Conservation (phyloP, 2,888 invertebrate genomes). For the Apoda limacodes region DNA sequence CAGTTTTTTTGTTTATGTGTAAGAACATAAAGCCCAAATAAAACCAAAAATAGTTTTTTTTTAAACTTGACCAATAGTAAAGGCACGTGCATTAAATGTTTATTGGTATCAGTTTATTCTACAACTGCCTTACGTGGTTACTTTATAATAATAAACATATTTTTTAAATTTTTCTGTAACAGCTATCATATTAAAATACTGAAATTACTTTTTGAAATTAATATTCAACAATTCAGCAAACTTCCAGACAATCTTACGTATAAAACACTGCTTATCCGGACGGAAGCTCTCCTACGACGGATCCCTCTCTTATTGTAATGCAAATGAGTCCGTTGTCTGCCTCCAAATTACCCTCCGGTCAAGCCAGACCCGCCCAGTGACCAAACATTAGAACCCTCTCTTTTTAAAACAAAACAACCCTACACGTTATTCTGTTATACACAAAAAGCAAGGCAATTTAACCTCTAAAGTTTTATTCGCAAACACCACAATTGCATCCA, state of each 20-base stretch:
- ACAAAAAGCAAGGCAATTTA: conserved; percentile 26
- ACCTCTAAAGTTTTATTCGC: conserved; percentile 26
- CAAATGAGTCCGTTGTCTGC: conserved; percentile 67
- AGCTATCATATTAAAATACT: conserved; percentile 3
- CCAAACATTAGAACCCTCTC: conserved; percentile 62
- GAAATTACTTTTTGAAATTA: conserved; percentile 34
- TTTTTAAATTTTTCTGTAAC: too few species aligned
- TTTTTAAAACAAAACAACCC: conserved; percentile 54
- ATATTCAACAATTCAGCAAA: conserved; percentile 46
- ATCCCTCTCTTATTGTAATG: conserved; percentile 62
- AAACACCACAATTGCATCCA: conserved; percentile 30
- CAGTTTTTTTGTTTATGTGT: too few species aligned
- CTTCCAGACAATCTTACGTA: conserved; percentile 43
- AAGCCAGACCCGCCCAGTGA: conserved; percentile 54
- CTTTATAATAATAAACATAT: too few species aligned
- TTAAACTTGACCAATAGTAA: too few species aligned
- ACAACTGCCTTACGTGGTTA: too few species aligned
- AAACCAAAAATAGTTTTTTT: too few species aligned
- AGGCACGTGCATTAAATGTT: too few species aligned
- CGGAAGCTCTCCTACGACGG: conserved; percentile 44
- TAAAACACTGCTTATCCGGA: conserved; percentile 53
- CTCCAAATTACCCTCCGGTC: conserved; percentile 66
- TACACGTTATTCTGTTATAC: conserved; percentile 21
- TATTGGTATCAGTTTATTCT: too few species aligned
- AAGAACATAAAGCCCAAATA: too few species aligned